phyloP scores from a whole-genome alignment of 2,113 vertebrate genomes.

The Sinocyclocheilus anshuiensis region DNA sequence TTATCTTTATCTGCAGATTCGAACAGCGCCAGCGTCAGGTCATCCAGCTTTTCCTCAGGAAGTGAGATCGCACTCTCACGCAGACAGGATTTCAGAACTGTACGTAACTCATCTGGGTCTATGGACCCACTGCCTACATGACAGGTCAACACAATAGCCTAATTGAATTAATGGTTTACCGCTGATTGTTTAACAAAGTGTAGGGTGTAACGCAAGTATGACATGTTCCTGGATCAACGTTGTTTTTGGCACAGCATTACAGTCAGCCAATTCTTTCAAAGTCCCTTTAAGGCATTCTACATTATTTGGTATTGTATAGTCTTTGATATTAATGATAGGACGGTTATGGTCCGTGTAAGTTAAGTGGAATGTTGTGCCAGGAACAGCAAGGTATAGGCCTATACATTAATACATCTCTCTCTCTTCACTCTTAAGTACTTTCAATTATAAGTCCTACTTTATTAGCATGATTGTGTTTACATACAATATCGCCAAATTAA shows the following conservation, averaged over 20 bases:
- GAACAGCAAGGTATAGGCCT: not conserved
- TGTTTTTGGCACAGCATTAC: not conserved
- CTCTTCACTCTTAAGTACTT: too few species aligned
- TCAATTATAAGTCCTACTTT: too few species aligned
- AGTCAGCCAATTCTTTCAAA: not conserved
- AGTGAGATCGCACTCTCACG: slow-evolving; percentile 84
- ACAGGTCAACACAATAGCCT: not conserved
- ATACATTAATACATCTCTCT: too few species aligned
- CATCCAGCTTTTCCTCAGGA: slow-evolving; percentile 83
- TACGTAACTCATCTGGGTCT: slow-evolving; percentile 80
- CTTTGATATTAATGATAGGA: not conserved
- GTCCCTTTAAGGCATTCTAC: too few species aligned
- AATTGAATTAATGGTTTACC: not conserved
- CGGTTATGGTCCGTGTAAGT: not conserved
- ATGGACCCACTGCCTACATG: slow-evolving; percentile 84
- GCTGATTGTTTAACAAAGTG: too few species aligned
- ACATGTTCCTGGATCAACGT: not conserved
- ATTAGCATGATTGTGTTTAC: too few species aligned
- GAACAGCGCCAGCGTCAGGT: slow-evolving; percentile 82
- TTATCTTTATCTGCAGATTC: slow-evolving; percentile 83
- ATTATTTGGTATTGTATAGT: too few species aligned
- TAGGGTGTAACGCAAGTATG: not conserved
- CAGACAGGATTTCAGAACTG: slow-evolving; percentile 82
- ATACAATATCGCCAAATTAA: too few species aligned
- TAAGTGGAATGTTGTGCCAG: not conserved